A percentile compares a stretch with the other conserved stretches of the same genome.
phyloP scores from a whole-genome alignment of 2,113 vertebrate genomes.

The Pygoscelis adeliae region DNA sequence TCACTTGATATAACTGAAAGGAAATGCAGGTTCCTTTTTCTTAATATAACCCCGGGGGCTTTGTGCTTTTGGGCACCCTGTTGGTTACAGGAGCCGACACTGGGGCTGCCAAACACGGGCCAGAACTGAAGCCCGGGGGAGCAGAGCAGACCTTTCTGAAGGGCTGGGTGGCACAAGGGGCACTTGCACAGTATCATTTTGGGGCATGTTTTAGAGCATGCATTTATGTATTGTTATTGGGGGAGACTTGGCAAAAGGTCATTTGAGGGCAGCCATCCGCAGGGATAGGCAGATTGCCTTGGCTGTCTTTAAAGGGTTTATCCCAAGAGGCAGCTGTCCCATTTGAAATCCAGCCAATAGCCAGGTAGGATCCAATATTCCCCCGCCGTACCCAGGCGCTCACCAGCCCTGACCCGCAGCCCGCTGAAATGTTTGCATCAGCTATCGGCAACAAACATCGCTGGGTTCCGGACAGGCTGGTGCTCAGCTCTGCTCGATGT shows the following conservation, averaged over 20 bases:
- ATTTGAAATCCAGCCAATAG: slow-evolving; percentile 28
- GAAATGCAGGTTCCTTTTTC: background rate
- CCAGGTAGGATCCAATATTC: background rate
- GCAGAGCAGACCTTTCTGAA: background rate
- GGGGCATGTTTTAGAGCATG: background rate
- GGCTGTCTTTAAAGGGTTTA: slow-evolving; percentile 50
- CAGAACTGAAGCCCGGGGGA: background rate
- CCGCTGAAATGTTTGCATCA: background rate
- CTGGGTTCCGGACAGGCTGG: background rate
- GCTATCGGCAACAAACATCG: fast-evolving
- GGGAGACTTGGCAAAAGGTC: background rate
- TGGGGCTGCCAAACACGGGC: background rate
- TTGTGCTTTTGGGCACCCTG: background rate
- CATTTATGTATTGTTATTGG: fast-evolving
- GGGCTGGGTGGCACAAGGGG: background rate
- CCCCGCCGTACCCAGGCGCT: background rate
- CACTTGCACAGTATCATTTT: background rate
- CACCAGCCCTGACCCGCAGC: fast-evolving
- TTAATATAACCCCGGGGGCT: background rate
- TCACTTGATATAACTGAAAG: background rate
- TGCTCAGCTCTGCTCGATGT: background rate
- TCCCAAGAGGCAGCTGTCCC: background rate
- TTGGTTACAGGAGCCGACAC: fast-evolving
- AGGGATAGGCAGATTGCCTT: background rate
- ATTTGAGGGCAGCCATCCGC: background rate